Evolutionary conservation across 92 coral and sea anemone species (phyloP).

Genomic region (Isaurus tuberculatus): DNA sequence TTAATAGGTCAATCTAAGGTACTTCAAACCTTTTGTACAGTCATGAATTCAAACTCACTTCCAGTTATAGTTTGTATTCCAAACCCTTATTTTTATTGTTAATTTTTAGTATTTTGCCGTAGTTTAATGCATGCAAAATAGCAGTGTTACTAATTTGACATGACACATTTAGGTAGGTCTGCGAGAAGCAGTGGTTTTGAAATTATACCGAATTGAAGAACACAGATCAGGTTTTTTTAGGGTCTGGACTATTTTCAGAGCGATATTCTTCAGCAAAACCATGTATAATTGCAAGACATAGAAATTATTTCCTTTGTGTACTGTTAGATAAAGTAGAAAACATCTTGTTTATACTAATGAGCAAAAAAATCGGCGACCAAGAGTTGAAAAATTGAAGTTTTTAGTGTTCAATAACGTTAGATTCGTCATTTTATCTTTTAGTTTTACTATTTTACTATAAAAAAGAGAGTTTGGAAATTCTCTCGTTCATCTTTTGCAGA

Average conservation of each 20-base stretch:
- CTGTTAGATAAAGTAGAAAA: no score
- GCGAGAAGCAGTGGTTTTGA: not conserved
- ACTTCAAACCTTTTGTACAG: constrained; percentile 28
- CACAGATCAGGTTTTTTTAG: no score
- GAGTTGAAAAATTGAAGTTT: not conserved
- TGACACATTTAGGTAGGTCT: not conserved
- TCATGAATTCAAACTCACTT: constrained; percentile 7
- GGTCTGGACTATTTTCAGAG: no score
- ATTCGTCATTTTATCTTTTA: no score
- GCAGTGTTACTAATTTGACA: not conserved
- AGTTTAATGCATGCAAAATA: not conserved
- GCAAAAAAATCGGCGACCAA: constrained; percentile 1
- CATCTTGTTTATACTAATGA: not conserved
- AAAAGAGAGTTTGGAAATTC: not conserved
- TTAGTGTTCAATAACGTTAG: not conserved
- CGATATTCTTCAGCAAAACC: no score
- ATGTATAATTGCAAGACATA: no score
- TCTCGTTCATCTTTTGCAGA: not conserved
- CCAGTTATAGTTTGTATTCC: constrained; percentile 8
- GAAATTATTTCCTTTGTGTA: no score
- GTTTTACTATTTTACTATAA: not conserved
- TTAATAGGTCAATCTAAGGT: not conserved
- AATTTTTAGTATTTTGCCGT: not conserved
- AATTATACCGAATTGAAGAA: no score
- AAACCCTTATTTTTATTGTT: not conserved